Evolutionary conservation across 2,797 vertebrate species (phyloP), one percentile per base, ranked within the genome.

Genomic region (Steatocranus sp.): DNA sequence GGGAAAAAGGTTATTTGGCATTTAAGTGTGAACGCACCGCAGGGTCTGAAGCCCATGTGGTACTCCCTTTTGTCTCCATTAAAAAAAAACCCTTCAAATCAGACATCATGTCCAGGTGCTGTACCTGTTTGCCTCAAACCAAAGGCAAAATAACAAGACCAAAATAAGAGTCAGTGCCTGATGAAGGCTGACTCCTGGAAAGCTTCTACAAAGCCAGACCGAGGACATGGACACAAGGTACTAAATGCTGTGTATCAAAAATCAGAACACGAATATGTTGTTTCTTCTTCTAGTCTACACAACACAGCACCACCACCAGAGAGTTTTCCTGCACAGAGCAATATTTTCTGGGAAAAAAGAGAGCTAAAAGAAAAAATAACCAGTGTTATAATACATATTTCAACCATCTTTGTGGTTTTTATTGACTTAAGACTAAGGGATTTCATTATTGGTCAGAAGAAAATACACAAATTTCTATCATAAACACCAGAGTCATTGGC

Each of bases 1-100:
- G 63, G 85, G 12, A 85, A 49, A 86, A 23, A 46, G 56, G 27
- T 43, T 73, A 81, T 82, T 84, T 86, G 66, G 54, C 12, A 74
- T 78, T 74, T 51, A 68, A 78, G 81, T 36, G 41, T 66, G 78
- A 61, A 74, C 25, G 80, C 66, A 79, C 79, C 58, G 61, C 23
- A 56, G 53, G 2, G 3, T 68, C 76, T 81, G 78, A 89, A 76
- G 56, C 75, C 75, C 84, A 86, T 81, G 86, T 80, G 82, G 54
- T 61, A 79, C 73, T 86, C 76, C 70, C 54, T 32, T 88, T 90
- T 86, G 76, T 86, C 56, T 81, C 18, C 25, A 75, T 84, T 88
- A 76, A 63, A 84, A 83, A 83, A 61, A 36, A 41, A 25, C 0
- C 0, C 11, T 79, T 90, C 36, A 83, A 84, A 84, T 83, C n/a